Evolutionary conservation across 2,888 invertebrate genomes (phyloP).

Genomic region (Brenthis daphne): DNA sequence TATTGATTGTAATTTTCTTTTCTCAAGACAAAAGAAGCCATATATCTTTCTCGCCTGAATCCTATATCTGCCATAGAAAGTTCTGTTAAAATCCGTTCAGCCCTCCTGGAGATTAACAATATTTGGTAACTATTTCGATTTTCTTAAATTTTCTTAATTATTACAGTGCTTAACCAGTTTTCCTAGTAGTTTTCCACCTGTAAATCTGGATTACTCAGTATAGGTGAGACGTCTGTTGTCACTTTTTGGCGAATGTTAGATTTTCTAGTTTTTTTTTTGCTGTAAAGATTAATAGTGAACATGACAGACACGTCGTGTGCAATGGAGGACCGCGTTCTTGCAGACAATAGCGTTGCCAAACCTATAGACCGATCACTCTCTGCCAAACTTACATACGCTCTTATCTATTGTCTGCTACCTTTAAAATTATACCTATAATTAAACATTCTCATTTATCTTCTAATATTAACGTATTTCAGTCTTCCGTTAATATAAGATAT

Average conservation of each 20-base stretch:
- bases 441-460: conserved; percentile 16
- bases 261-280: conserved; percentile 39
- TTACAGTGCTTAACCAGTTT: neutral
- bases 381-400: conserved; percentile 55
- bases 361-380: conserved; percentile 39
- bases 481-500: no score
- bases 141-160: no score
- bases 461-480: neutral
- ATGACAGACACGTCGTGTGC: conserved; percentile 65
- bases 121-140: no score
- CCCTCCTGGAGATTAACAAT: neutral
- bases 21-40: no score
- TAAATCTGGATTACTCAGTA: conserved; percentile 13
- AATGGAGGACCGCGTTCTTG: conserved; percentile 51
- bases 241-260: conserved; percentile 38
- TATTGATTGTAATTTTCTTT: no score
- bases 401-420: conserved; percentile 21
- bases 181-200: conserved; percentile 10
- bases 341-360: conserved; percentile 51
- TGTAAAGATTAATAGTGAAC: conserved; percentile 68
- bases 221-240: conserved; percentile 33
- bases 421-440: conserved; percentile 22
- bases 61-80: no score
- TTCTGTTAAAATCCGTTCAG: neutral
- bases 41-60: no score